A percentile compares a stretch with the other conserved stretches of the same genome.
phyloP scores from a whole-genome alignment of 2,888 invertebrate species.

The Apotomis capreana region DNA sequence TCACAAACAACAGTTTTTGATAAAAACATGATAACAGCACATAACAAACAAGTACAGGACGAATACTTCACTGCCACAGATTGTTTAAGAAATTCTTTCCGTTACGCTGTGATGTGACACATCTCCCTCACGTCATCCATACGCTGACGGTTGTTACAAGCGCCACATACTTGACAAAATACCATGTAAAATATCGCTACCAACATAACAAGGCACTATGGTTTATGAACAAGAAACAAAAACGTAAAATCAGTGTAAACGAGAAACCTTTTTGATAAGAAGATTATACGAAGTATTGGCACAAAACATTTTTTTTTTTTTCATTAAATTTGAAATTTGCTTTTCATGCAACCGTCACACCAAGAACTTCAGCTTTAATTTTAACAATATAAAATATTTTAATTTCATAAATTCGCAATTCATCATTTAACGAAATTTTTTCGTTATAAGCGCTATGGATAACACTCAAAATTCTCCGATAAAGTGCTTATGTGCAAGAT shows the following conservation, averaged over 20 bases:
- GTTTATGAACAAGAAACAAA: background rate
- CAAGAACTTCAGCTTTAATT: constrained; percentile 49
- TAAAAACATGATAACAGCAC: too few relatives aligned
- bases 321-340: constrained; percentile 7
- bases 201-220: background rate
- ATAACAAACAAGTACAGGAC: too few relatives aligned
- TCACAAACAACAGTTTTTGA: too few relatives aligned
- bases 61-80: too few relatives aligned
- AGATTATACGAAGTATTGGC: constrained; percentile 4
- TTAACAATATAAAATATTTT: constrained; percentile 26
- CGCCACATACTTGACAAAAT: background rate
- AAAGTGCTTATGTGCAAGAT: constrained; percentile 75
- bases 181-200: background rate
- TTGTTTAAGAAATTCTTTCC: too few relatives aligned
- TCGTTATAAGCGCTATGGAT: constrained; percentile 42
- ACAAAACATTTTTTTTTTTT: constrained; percentile 7
- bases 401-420: constrained; percentile 41
- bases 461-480: constrained; percentile 65
- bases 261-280: background rate
- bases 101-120: too few relatives aligned
- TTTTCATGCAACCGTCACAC: constrained; percentile 53
- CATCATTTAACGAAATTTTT: constrained; percentile 49
- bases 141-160: background rate
- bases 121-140: constrained; percentile 30
- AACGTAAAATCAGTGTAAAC: too few relatives aligned